Evolutionary conservation across 2,113 vertebrate genomes (phyloP).

Genomic region (Lipophrys pholis): DNA sequence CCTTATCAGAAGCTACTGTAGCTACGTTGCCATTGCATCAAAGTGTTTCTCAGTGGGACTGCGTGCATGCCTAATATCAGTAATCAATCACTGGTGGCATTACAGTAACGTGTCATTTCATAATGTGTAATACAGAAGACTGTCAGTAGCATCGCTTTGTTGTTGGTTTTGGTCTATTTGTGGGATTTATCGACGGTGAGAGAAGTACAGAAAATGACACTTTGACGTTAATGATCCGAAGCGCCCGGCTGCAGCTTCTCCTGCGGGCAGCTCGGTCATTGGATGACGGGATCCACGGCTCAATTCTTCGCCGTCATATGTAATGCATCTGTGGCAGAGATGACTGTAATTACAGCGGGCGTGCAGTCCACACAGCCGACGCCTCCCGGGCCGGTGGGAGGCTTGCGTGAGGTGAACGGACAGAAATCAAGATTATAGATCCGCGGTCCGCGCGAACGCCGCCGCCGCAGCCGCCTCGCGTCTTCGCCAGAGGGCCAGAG

Average conservation of each 20-base stretch:
- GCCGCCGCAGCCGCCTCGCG: not conserved
- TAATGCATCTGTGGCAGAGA: conserved; percentile 55
- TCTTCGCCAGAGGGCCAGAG: conserved; percentile 37
- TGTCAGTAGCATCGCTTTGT: not conserved
- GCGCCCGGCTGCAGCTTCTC: conserved; percentile 39
- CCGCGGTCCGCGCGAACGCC: conserved; percentile 64
- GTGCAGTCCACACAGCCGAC: conserved; percentile 56
- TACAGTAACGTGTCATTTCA: too few relatives aligned
- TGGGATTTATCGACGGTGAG: conserved; percentile 6
- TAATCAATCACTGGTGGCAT: too few relatives aligned
- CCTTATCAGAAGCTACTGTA: too few relatives aligned
- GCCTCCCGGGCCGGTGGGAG: conserved; percentile 62
- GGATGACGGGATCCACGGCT: conserved; percentile 46
- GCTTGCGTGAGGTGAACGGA: conserved; percentile 67
- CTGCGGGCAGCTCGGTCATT: conserved; percentile 52
- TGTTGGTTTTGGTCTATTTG: not conserved
- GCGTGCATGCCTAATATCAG: too few relatives aligned
- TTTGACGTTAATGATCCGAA: not conserved
- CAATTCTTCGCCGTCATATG: conserved; percentile 51
- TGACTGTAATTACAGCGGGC: conserved; percentile 70
- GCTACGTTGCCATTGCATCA: too few relatives aligned
- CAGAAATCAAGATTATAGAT: conserved; percentile 83
- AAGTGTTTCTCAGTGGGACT: too few relatives aligned
- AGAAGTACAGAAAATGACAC: not conserved
- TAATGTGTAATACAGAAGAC: too few relatives aligned